These are phyloP conservation scores for Timema cristinae DNA, from an alignment of 2,888 invertebrate species.

Conservation along the genomic window DNA sequence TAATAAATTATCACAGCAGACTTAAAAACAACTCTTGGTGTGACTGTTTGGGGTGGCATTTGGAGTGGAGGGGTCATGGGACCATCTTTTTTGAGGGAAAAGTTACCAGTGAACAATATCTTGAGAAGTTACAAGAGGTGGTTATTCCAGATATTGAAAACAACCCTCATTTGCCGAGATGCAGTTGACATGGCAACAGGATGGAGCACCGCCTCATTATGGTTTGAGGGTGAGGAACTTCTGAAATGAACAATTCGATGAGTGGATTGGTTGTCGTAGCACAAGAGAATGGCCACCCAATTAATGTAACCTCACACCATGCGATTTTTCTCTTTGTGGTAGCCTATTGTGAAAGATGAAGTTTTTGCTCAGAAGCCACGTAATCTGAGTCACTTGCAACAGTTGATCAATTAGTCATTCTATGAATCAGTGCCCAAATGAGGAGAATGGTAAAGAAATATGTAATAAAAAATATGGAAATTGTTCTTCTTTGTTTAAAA, in stretches of 20 bases:
- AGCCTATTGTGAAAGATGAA: too few species aligned
- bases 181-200: background rate
- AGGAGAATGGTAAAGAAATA: too few species aligned
- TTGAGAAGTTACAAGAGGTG: constrained; percentile 5
- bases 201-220: background rate
- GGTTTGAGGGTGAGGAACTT: background rate
- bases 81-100: background rate
- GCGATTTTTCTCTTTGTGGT: too few species aligned
- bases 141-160: background rate
- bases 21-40: background rate
- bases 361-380: too few species aligned
- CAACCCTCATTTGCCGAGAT: background rate
- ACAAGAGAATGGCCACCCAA: background rate
- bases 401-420: too few species aligned
- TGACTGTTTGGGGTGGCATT: background rate
- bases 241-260: too few species aligned
- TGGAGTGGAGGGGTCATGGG: background rate
- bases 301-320: too few species aligned
- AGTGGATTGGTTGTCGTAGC: background rate
- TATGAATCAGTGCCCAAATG: too few species aligned
- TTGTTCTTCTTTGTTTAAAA: too few species aligned
- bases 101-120: background rate
- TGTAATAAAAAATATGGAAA: too few species aligned
- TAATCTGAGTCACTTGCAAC: too few species aligned
- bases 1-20: background rate